Evolutionary conservation across 2,888 invertebrate species (phyloP).

Genomic region (Heliconius erato): DNA sequence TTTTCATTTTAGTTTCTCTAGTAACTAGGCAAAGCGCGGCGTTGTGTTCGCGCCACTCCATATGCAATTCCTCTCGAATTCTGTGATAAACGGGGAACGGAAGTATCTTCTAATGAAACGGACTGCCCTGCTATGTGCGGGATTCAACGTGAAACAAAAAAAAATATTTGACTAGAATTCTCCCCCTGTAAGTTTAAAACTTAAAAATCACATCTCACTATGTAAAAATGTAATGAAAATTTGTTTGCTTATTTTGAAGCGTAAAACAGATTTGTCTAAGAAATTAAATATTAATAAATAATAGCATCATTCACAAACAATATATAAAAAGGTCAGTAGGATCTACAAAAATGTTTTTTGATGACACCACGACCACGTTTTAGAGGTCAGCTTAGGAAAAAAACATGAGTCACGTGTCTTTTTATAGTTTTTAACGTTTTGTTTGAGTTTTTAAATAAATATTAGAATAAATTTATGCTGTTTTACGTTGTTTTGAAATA

Average conservation of each 20-base stretch:
- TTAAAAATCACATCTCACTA: too few relatives aligned
- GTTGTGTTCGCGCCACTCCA: too few relatives aligned
- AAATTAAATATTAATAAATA: neutral
- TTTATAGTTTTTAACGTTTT: conserved; percentile 8
- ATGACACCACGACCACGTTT: conserved; percentile 13
- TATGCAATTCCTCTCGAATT: too few relatives aligned
- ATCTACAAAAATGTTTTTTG: neutral
- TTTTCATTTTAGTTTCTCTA: too few relatives aligned
- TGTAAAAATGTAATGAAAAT: neutral
- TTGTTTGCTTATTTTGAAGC: neutral
- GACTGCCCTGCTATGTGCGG: too few relatives aligned
- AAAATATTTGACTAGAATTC: too few relatives aligned
- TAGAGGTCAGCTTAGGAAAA: conserved; percentile 21
- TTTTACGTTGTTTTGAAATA: neutral
- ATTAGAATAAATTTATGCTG: neutral
- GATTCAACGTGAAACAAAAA: too few relatives aligned
- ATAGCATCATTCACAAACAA: conserved; percentile 8
- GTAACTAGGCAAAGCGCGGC: too few relatives aligned
- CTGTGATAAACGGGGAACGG: too few relatives aligned
- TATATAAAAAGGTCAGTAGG: conserved; percentile 11
- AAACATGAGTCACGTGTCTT: conserved; percentile 17
- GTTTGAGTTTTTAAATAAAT: neutral
- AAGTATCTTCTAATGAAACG: too few relatives aligned
- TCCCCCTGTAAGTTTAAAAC: too few relatives aligned
- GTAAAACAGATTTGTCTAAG: neutral